phyloP scores from a whole-genome alignment of 1,140 invertebrate species.

The Tetranychus urticae region DNA sequence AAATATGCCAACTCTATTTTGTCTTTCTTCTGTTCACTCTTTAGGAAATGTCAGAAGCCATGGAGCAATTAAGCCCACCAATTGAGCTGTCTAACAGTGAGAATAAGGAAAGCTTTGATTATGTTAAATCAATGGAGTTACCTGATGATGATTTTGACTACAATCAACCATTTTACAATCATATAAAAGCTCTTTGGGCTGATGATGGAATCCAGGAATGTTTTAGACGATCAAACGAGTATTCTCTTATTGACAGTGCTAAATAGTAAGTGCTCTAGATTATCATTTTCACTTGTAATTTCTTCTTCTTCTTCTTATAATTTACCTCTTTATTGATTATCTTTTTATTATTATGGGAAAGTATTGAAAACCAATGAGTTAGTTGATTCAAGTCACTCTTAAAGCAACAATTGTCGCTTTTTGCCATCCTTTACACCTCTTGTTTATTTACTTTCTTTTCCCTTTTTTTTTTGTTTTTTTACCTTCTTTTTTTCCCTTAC shows the following conservation, averaged over 20 bases:
- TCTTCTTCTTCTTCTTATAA: background rate
- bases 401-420: too few species aligned
- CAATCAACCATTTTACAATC: slow-evolving; percentile 38
- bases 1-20: background rate
- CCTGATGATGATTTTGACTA: background rate
- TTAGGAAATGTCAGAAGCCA: slow-evolving; percentile 28
- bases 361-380: too few species aligned
- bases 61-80: slow-evolving; percentile 23
- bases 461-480: too few species aligned
- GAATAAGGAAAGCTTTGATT: slow-evolving; percentile 27
- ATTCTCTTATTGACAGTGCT: slow-evolving; percentile 50
- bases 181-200: slow-evolving; percentile 29
- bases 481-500: too few species aligned
- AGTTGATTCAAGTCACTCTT: too few species aligned
- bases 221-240: slow-evolving; percentile 45
- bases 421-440: too few species aligned
- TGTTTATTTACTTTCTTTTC: too few species aligned
- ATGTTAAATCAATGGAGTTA: slow-evolving; percentile 12
- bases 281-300: background rate
- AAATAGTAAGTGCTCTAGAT: slow-evolving; percentile 32
- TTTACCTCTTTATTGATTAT: too few species aligned
- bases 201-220: slow-evolving; percentile 39
- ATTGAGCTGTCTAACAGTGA: slow-evolving; percentile 25
- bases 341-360: too few species aligned
- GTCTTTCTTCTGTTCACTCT: background rate